Evolutionary conservation across 1,140 invertebrate species (phyloP), one percentile per base, ranked within the genome.

Genomic region (Melitaea cinxia): DNA sequence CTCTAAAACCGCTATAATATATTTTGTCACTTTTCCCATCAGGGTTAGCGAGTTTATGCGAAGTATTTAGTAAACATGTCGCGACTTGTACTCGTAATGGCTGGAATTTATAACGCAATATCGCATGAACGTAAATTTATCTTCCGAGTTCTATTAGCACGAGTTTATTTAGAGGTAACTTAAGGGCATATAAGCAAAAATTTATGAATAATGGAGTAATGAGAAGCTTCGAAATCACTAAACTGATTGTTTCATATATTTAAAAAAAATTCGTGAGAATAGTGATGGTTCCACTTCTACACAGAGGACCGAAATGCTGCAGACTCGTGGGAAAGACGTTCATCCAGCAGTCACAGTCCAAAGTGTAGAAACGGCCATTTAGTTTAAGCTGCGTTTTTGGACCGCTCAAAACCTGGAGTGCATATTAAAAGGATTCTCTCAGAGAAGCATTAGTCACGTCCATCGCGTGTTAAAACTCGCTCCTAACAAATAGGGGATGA

Each of bases 401-500:
- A n/a, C 0, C 7, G 10, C 7, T 45, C 7, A 21, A 21, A 21
- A 19, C 19, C 3, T 39, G 35, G 35, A 39, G 14, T 39, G 35
- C 14, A 39, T 14, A 9, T 21, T 19, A 47, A 47, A 47, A 19
- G 17, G 2, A 24, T 23, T 23, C 7, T 47, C 17, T 21, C 10
- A 19, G n/a, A 1, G 37, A 17, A 6, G 9, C 12, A 47, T 47
- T 23, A 28, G 10, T 57, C 23, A 59, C 2, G 42, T 35, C 10
- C 30, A 15, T 60, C 28, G 45, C 45, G 57, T 60, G 47, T 37
- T 45, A 4, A 52, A 60, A 60, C 19, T 59, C 12, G 21, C 19
- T 52, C 47, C n/a, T 47, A 49, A 50, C 26, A 23, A 39, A 60
- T 49, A 50, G 30, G 49, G 14, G 24, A 45, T 54, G 60, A 62